Conservation (phyloP, 2,888 invertebrate genomes). For the Eupithecia exiguata region DNA sequence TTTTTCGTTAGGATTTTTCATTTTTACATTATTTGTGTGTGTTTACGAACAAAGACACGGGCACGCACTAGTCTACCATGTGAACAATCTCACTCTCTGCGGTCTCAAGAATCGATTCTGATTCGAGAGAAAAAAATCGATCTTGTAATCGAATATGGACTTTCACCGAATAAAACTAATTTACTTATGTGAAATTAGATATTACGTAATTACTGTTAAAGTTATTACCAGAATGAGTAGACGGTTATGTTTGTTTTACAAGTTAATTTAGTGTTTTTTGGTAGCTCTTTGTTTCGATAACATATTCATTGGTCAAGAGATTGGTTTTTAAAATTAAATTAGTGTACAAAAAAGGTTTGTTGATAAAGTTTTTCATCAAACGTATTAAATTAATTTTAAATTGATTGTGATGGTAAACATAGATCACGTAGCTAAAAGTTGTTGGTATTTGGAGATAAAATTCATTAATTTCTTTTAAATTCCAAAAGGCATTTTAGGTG, state of each 20-base stretch:
- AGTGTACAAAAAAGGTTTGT: constrained; percentile 15
- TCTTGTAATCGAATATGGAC: constrained; percentile 55
- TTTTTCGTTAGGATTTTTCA: too few species aligned
- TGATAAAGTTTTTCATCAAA: constrained; percentile 17
- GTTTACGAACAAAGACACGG: too few species aligned
- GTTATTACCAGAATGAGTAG: constrained; percentile 51
- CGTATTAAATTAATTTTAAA: constrained; percentile 24
- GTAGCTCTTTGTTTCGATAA: constrained; percentile 36
- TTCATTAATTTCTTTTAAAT: neutral
- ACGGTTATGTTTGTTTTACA: constrained; percentile 35
- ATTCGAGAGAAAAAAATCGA: constrained; percentile 68
- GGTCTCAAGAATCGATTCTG: constrained; percentile 49
- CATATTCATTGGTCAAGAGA: constrained; percentile 30
- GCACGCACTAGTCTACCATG: constrained; percentile 9
- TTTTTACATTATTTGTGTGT: too few species aligned
- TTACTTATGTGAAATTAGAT: constrained; percentile 55
- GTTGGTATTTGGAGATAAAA: neutral
- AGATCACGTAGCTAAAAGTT: neutral
- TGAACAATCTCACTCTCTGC: constrained; percentile 29
- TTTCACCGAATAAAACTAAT: constrained; percentile 57
- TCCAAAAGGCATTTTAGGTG: neutral
- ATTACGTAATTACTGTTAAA: constrained; percentile 49
- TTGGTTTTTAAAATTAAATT: constrained; percentile 28
- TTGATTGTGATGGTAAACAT: constrained; percentile 10
- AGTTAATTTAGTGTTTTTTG: constrained; percentile 40